Evolutionary conservation across 2,888 invertebrate genomes (phyloP), one percentile per base, ranked within the genome.

Genomic region (Scaptomyza caliginosa): DNA sequence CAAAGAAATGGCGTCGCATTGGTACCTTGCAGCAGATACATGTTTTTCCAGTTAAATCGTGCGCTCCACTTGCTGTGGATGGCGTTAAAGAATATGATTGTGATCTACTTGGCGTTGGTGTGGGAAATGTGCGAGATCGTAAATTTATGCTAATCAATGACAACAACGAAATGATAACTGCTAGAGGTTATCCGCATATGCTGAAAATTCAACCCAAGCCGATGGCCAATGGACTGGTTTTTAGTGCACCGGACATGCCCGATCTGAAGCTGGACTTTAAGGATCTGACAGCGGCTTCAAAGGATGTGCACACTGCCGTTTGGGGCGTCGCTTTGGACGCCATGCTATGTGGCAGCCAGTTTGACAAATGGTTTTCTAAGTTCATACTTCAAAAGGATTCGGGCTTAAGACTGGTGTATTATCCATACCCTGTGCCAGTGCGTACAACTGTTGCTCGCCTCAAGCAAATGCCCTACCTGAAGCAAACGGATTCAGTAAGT

Each of bases 321-420:
- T 94, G 94, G 94, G 92, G 93, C 11, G 91, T 91, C 1, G 83
- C 91, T 0, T 92, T 95, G 1, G 92, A 93, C 0, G 95, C 94
- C 0, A 92, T 93, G 75, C 94, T 96, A 84, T 96, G 96, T 88
- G 96, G 96, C 0, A 93, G 93, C 59, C 93, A 94, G 68, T 94
- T 93, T 10, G 94, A 95, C 16, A 93, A 93, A 52, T 97, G 97
- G 97, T 92, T 97, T 81, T 94, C 95, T 0, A 93, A 92, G 42
- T 88, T 21, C 17, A 79, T 91, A 45, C 49, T 89, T 3, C 91
- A 92, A 49, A 91, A 93, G 43, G 90, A 92, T 8, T 85, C 81
- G 0, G 93, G 92, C 4, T 91, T 93, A 39, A 92, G 93, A 45
- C 90, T 95, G 48, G 94, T 93, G 2, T 94, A 94, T 84, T 94